Evolutionary conservation across 1,140 invertebrate genomes (phyloP), one percentile per base, ranked within the genome.

Genomic region (Probaryconus sp.): DNA sequence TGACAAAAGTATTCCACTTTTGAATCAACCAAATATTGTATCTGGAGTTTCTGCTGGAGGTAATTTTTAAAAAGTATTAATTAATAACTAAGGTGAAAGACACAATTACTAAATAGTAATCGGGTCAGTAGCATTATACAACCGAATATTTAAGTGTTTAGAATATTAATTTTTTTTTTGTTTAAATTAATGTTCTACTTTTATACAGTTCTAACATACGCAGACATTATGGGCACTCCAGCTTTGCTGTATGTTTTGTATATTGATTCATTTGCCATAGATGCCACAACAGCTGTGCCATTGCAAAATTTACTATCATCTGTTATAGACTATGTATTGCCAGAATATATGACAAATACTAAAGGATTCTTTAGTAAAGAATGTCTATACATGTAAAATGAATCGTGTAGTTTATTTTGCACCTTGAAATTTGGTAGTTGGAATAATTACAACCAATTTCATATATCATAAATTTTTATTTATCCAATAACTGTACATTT

Each of bases 381-480:
- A 61, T 87, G 87, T 45, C 79, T 87, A 50, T 87, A 87, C 37
- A 81, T 86, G 79, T 87, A 79, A 76, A 73, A n/a, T n/a, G 47
- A 13, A 35, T 40, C 55, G 47, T 37, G 42, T 42, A 26, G 16
- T n/a, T 33, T 35, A 37, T 38, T 26, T 3, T 20, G 35, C n/a
- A 6, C 10, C n/a, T 13, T 14, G 4, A 20, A 3, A 14, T 33
- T 16, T 18, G 11, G 7, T 10, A 14, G 9, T 0, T 47, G 6
- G 30, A 50, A 6, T 45, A 48, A 43, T 50, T 58, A 51, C 21
- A 51, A 58, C 30, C 14, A 60, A 65, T 33, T 33, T 53, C 20
- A 11, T 56, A 51, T 65, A 67, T 35, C 26, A 55, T 64, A 67
- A 55, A 67, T n/a, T 13, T 67, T 61, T 48, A 53, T 58, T 64